Base-by-base conservation (phyloP, 1,140 invertebrate species). In the Dinoponera quadriceps region DNA sequence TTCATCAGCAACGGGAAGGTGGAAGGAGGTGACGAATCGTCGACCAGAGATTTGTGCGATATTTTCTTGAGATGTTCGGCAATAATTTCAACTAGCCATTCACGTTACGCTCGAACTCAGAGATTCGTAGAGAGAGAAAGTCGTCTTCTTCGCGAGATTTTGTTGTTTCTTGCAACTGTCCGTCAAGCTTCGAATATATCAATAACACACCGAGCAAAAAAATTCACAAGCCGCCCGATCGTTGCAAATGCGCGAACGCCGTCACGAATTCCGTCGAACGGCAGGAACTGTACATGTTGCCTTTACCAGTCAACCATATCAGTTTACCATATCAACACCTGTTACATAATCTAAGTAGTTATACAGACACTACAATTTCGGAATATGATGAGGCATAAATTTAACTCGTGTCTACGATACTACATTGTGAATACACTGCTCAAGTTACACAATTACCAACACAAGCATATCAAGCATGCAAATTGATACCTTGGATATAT, bases 291-390 rank as follows among this genome's bases (percentile, higher is more conserved):
- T n/a, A n/a, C n/a, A n/a, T n/a, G n/a, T n/a, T n/a, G n/a, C n/a
- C n/a, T n/a, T n/a, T n/a, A n/a, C n/a, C n/a, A n/a, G n/a, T n/a
- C n/a, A n/a, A n/a, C n/a, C n/a, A n/a, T n/a, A n/a, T n/a, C n/a
- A n/a, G n/a, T n/a, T n/a, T n/a, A n/a, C n/a, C n/a, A n/a, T n/a
- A n/a, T n/a, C n/a, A n/a, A n/a, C n/a, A n/a, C n/a, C n/a, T n/a
- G n/a, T 78, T 78, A 78, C n/a, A 9, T 78, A 69, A 78, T 22
- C 5, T 44, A 78, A 25, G 3, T 38, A 66, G 2, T 5, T 54
- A 25, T 27, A 51, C 38, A 13, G 33, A 16, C 18, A 9, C n/a
- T 72, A 5, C 49, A 54, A 80, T 80, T 69, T 78, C 22, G 33
- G n/a, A 78, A 20, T 33, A 57, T 71, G 75, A 80, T 29, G 14